Conservation (phyloP, 2,113 vertebrate species). For the Gasterosteus aculeatus region DNA sequence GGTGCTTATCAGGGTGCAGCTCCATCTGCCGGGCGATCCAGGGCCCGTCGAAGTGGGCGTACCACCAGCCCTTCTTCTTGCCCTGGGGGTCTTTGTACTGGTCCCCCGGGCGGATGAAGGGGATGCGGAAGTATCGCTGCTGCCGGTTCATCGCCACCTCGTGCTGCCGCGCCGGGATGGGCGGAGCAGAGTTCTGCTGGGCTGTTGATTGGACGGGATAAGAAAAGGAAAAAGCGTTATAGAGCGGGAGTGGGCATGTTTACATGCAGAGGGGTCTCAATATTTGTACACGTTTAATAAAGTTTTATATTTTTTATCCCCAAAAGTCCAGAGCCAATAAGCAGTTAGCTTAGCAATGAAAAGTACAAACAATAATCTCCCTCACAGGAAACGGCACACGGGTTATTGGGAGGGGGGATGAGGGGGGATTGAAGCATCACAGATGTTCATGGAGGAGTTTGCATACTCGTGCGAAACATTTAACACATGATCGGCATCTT, state of each 20-base stretch:
- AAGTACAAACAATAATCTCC: too few relatives aligned
- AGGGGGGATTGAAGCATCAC: constrained; percentile 3
- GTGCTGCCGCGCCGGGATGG: constrained; percentile 85
- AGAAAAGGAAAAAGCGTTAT: background rate
- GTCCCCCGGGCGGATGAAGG: constrained; percentile 93
- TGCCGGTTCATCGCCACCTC: constrained; percentile 89
- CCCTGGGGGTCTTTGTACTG: constrained; percentile 93
- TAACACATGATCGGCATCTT: background rate
- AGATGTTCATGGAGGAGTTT: constrained; percentile 10
- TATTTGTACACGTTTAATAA: too few relatives aligned
- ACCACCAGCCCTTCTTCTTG: constrained; percentile 99
- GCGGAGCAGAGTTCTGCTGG: constrained; percentile 85
- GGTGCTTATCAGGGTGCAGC: constrained; percentile 95
- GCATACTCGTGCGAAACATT: background rate
- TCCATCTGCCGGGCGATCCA: constrained; percentile 99
- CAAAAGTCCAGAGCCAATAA: too few relatives aligned
- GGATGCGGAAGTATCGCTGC: constrained; percentile 97
- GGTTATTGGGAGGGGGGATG: background rate
- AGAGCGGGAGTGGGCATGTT: constrained; percentile 11
- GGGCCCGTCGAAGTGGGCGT: constrained; percentile 94
- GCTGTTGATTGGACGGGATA: constrained; percentile 74
- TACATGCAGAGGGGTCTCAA: constrained; percentile 30
- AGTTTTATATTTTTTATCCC: background rate
- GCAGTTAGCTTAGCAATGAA: background rate
- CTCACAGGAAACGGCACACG: too few relatives aligned